Base-by-base conservation (phyloP, 2,888 invertebrate genomes). In the Oligia strigilis region DNA sequence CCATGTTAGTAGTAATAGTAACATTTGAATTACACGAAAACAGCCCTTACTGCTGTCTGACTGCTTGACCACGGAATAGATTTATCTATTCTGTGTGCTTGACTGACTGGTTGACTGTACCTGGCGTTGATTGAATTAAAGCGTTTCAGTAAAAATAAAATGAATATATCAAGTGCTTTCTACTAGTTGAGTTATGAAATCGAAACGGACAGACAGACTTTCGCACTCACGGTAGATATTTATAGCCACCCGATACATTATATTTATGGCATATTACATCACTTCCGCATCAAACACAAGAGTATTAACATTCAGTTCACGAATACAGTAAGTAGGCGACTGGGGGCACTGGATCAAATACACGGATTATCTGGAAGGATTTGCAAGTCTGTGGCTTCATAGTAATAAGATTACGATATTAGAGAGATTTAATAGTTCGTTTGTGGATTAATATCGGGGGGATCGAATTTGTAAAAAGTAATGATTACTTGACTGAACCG, bases 321-420 rank as follows among this genome's bases (percentile, higher is more conserved):
- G 86, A 55, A 72, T 67, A 62, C 46, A 36, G 66, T 13, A 23
- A 9, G 4, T 40, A 3, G 29, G 49, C 23, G n/a, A n/a, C 23
- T 4, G 9, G 9, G 23, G 60, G 46, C 36, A 46, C 64, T 46
- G 69, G 46, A 70, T 52, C 65, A 60, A 73, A 85, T 73, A 81
- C 65, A 71, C n/a, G 60, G 85, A 73, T 82, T 81, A 71, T 13
- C 29, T 70, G 23, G 52, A 40, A 60, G 64, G 81, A 73, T 81
- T 81, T 70, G 60, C 40, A 19, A 73, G 85, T 52, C 73, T 85
- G 70, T 73, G 85, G 85, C 81, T 85, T 82, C 82, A 13, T 81
- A 80, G 62, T 82, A 81, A 85, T 81, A 70, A 73, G 65, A 81
- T 82, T 82, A 82, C 46, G 23, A 46, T 40, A 64, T 11, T 19